Evolutionary conservation across 2,888 invertebrate genomes (phyloP).

Genomic region (Norana najaformis): DNA sequence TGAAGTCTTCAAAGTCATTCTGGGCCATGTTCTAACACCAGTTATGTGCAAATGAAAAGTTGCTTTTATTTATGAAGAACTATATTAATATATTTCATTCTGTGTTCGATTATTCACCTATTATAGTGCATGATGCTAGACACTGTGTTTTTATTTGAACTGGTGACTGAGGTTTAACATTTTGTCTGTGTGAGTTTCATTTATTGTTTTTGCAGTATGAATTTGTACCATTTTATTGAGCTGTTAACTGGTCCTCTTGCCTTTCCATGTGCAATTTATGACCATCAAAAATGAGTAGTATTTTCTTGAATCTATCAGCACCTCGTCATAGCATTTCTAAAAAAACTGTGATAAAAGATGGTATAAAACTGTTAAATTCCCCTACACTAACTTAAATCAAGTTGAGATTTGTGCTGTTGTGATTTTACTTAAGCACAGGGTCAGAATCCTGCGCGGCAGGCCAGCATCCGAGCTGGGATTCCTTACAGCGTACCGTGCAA

Average conservation of each 20-base stretch:
- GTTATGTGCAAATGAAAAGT: constrained; percentile 49
- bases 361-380: background rate
- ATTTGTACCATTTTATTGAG: too few relatives aligned
- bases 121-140: too few relatives aligned
- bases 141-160: too few relatives aligned
- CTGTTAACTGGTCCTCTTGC: too few relatives aligned
- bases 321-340: background rate
- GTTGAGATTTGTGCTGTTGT: background rate
- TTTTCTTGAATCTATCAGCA: background rate
- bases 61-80: background rate
- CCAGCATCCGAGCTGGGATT: constrained; percentile 74
- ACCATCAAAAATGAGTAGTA: too few relatives aligned
- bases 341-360: background rate
- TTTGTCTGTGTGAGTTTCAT: too few relatives aligned
- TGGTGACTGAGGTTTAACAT: too few relatives aligned
- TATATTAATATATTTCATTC: too few relatives aligned
- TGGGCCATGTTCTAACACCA: constrained; percentile 73
- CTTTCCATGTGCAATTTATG: too few relatives aligned
- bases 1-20: constrained; percentile 77
- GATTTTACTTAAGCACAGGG: constrained; percentile 66
- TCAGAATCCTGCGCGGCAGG: constrained; percentile 70
- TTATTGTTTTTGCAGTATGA: too few relatives aligned
- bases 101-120: too few relatives aligned
- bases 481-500: too few relatives aligned
- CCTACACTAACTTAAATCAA: background rate